phyloP scores from a whole-genome alignment of 30 jellyfish, hydroid and myxozoan species.

The Aurelia aurita complex sp. Pacific region DNA sequence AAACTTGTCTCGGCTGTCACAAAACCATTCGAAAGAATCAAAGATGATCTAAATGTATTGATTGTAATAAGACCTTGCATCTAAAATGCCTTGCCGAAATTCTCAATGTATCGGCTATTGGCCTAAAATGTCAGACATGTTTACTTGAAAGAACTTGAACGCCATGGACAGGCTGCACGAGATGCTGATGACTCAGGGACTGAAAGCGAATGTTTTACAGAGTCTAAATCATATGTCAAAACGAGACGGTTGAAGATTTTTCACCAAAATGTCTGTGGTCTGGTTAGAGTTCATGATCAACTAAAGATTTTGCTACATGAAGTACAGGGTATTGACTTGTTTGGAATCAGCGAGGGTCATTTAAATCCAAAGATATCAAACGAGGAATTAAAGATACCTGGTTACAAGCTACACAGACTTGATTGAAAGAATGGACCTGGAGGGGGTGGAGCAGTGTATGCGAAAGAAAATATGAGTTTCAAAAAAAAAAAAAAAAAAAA shows the following conservation, averaged over 20 bases:
- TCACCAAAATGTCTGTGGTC: slow-evolving; percentile 50
- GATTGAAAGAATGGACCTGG: slow-evolving; percentile 64
- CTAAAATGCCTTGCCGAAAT: slow-evolving; percentile 57
- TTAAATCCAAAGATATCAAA: slow-evolving; percentile 46
- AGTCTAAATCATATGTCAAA: slow-evolving; percentile 21
- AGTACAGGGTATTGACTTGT: slow-evolving; percentile 52
- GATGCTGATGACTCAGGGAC: slow-evolving; percentile 52
- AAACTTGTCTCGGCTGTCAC: slow-evolving; percentile 54
- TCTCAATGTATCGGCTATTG: slow-evolving; percentile 55
- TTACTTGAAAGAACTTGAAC: slow-evolving; percentile 43
- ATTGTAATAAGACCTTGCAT: slow-evolving; percentile 55
- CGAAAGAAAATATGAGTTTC: slow-evolving; percentile 38
- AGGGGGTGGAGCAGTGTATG: slow-evolving; percentile 73
- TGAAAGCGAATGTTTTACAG: slow-evolving; percentile 52
- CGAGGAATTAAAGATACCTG: slow-evolving; percentile 62
- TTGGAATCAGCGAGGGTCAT: slow-evolving; percentile 61
- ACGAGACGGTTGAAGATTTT: background rate
- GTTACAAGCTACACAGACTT: slow-evolving; percentile 51
- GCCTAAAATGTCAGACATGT: slow-evolving; percentile 70
- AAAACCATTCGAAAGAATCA: slow-evolving; percentile 63
- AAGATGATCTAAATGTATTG: slow-evolving; percentile 35
- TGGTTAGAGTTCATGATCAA: slow-evolving; percentile 68
- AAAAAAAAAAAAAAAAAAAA: too few relatives aligned
- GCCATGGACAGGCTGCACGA: slow-evolving; percentile 50
- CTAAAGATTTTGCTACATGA: slow-evolving; percentile 62